Base-by-base conservation (phyloP, 1,140 invertebrate genomes). In the Choristoneura fumiferana region DNA sequence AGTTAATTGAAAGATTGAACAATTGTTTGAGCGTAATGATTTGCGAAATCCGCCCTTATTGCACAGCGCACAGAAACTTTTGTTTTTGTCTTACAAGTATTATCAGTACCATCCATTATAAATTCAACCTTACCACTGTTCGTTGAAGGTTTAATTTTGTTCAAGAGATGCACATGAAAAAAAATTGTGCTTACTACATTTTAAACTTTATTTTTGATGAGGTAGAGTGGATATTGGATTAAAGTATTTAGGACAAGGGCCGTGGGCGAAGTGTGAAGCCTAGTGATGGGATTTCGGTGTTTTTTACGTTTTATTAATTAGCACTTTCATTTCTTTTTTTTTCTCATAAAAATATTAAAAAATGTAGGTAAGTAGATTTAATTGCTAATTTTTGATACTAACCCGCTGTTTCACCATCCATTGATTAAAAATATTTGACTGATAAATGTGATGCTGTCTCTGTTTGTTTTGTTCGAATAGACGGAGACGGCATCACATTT, bases 141-240 rank as follows among this genome's bases (percentile, higher is more conserved):
- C 17, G 18, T 53, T 38, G 14, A 15, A 52, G 5, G 14, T 56
- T 33, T 37, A 36, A 56, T 54, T 39, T 54, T 60, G 15, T 29
- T 29, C 22, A 49, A 58, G 22, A 57, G 14, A 43, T 58, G 57
- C 59, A 58, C 55, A 56, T 62, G n/a, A 54, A 57, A 61, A 57
- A 58, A 35, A 8, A 38, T 49, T 45, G 12, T 17, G 58, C 58
- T 9, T 5, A 61, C 60, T 58, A 40, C 52, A 66, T 63, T 65
- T 69, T 64, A 60, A 64, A 69, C 60, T 69, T 65, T 74, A 73
- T 68, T 63, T 52, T 55, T 49, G 45, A 43, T 17, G 18, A 9
- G 9, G 18, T 63, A 61, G 55, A 60, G 73, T 71, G 63, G 67
- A 64, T 65, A 73, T 67, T 71, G 34, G 55, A 36, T 59, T 58